Base-by-base conservation (phyloP, 2,888 invertebrate genomes). In the Perizoma affinitatum region DNA sequence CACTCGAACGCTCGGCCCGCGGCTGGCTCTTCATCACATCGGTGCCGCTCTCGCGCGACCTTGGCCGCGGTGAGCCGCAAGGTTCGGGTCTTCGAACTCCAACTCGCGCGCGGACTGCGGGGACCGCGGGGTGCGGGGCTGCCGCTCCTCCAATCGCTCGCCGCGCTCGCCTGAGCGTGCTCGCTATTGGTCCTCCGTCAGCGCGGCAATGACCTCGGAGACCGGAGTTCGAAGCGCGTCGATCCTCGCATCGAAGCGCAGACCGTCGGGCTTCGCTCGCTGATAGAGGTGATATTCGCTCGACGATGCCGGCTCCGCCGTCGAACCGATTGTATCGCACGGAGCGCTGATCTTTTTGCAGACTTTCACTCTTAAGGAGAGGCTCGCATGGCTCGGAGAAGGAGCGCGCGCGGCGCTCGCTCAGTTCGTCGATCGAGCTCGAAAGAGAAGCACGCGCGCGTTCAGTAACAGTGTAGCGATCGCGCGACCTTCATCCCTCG, bases 51-150 rank as follows among this genome's bases (percentile, higher is more conserved):
- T 84, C 92, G 88, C 88, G 87, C 94, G 94, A 94, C 95, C 95
- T 94, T 95, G 95, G 95, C 95, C 94, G 95, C 96, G 94, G 96
- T 94, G 96, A 95, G 95, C 95, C 95, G 95, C 96, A 96, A 96
- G 96, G 96, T 96, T 95, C 95, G 93, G 94, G 95, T 94, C 95
- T 95, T 95, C 95, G 96, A 95, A 95, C 95, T 94, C 90, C 73
- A 71, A 77, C 51, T 47, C 40, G 73, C 70, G 77, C 78, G 82
- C 72, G 78, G 73, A 76, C 78, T 73, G 76, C 74, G 88, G 74
- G 82, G 82, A 72, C 76, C 66, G 86, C 82, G 82, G 84, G 89
- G 82, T 78, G 88, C 80, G 90, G 86, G 83, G 82, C 78, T 73
- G 66, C 67, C 70, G 76, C 80, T 87, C 88, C 79, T 79, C 92